Conservation (phyloP, 2,113 vertebrate species). For the Elaphurus davidianus region DNA sequence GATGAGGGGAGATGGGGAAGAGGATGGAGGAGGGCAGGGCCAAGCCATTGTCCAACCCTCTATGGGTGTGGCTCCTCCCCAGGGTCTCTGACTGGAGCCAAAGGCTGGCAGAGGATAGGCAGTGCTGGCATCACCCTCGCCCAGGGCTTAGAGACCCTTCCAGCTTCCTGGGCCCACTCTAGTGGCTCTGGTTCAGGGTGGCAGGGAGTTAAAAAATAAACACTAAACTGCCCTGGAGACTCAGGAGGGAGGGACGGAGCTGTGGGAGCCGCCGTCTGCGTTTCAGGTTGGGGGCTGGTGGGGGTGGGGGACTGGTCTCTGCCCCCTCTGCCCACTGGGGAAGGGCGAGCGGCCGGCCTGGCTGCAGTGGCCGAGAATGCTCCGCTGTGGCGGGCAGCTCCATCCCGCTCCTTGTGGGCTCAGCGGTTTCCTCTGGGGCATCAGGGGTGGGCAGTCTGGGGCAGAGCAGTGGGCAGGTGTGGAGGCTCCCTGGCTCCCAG, state of each 20-base stretch:
- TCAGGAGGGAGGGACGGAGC: accelerated
- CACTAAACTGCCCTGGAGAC: not conserved
- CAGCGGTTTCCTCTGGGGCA: not conserved
- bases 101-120: not conserved
- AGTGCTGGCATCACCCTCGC: not conserved
- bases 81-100: not conserved
- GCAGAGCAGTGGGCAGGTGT: not conserved
- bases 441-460: not conserved
- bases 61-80: accelerated
- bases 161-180: not conserved
- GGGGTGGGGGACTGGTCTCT: not conserved
- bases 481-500: not conserved
- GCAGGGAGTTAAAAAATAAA: not conserved
- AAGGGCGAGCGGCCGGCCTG: accelerated
- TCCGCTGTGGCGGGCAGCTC: accelerated
- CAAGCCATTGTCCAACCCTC: not conserved
- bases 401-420: not conserved
- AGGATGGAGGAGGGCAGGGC: accelerated
- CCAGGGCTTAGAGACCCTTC: accelerated
- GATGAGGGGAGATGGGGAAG: not conserved
- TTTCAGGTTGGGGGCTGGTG: not conserved
- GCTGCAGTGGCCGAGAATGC: not conserved
- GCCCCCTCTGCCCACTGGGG: not conserved
- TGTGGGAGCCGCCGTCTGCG: accelerated
- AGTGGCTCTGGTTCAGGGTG: not conserved